Evolutionary conservation across 1,140 invertebrate genomes (phyloP).

Genomic region (Tetramorium parvispinum): DNA sequence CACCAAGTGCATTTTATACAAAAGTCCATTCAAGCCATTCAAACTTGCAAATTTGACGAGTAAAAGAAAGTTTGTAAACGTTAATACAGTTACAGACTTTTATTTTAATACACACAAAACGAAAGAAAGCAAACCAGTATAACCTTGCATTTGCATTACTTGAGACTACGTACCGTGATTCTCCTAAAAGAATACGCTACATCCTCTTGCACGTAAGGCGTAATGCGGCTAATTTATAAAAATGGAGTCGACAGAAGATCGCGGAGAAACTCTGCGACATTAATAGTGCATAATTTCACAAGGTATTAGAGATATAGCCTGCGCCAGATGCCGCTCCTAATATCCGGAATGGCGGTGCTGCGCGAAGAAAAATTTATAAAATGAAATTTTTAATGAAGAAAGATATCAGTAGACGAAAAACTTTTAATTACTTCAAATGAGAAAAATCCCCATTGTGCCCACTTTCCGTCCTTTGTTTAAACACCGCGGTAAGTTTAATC

Average conservation of each 20-base stretch:
- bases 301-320: constrained; percentile 64
- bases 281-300: constrained; percentile 62
- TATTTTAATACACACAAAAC: not conserved
- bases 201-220: constrained; percentile 20
- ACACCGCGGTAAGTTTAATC: constrained; percentile 18
- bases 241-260: constrained; percentile 9
- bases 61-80: not conserved
- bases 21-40: not conserved
- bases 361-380: constrained; percentile 46
- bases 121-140: not conserved
- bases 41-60: not conserved
- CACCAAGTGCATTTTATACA: not conserved
- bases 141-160: not conserved
- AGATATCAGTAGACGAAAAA: constrained; percentile 38
- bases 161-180: not conserved
- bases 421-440: constrained; percentile 58
- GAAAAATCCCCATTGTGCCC: constrained; percentile 21
- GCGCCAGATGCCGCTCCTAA: constrained; percentile 54
- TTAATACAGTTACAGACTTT: not conserved
- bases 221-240: constrained; percentile 52
- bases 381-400: constrained; percentile 53
- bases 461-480: constrained; percentile 14
- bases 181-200: not conserved
- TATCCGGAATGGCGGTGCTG: not conserved
- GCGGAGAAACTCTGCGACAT: constrained; percentile 33